These are phyloP conservation scores for Papilio dardanus DNA, from an alignment of 1,140 invertebrate genomes.

Conservation along the genomic window DNA sequence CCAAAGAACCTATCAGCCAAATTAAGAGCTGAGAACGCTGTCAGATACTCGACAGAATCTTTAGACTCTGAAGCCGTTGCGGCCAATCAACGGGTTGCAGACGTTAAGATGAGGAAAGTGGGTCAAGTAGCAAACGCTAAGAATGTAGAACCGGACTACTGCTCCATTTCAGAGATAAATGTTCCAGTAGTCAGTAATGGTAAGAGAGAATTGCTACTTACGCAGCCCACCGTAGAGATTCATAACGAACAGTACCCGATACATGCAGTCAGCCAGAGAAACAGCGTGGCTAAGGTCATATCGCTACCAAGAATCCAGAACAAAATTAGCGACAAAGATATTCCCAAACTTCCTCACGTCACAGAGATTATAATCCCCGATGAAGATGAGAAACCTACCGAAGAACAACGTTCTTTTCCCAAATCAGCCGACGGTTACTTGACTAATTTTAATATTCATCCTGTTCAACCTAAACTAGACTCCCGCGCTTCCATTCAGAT, in stretches of 20 bases:
- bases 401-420: slow-evolving; percentile 63
- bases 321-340: slow-evolving; percentile 82
- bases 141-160: slow-evolving; percentile 84
- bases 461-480: slow-evolving; percentile 77
- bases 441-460: slow-evolving; percentile 69
- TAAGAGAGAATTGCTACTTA: slow-evolving; percentile 79
- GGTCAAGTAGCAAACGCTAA: slow-evolving; percentile 77
- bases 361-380: slow-evolving; percentile 85
- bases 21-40: slow-evolving; percentile 81
- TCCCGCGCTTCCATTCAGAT: slow-evolving; percentile 82
- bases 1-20: slow-evolving; percentile 86
- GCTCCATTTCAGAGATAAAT: slow-evolving; percentile 86
- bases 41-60: slow-evolving; percentile 70
- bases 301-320: slow-evolving; percentile 77
- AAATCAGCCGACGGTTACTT: slow-evolving; percentile 69
- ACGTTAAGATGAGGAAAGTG: slow-evolving; percentile 82
- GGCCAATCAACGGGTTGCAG: slow-evolving; percentile 84
- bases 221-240: slow-evolving; percentile 80
- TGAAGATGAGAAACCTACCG: slow-evolving; percentile 80
- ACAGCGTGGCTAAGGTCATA: slow-evolving; percentile 77
- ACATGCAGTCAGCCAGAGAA: slow-evolving; percentile 65
- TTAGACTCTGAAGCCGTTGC: slow-evolving; percentile 85
- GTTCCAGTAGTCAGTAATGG: slow-evolving; percentile 83
- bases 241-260: slow-evolving; percentile 78
- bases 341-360: slow-evolving; percentile 84